Base-by-base conservation (phyloP, 2,888 invertebrate genomes). In the Napeogenes inachia region DNA sequence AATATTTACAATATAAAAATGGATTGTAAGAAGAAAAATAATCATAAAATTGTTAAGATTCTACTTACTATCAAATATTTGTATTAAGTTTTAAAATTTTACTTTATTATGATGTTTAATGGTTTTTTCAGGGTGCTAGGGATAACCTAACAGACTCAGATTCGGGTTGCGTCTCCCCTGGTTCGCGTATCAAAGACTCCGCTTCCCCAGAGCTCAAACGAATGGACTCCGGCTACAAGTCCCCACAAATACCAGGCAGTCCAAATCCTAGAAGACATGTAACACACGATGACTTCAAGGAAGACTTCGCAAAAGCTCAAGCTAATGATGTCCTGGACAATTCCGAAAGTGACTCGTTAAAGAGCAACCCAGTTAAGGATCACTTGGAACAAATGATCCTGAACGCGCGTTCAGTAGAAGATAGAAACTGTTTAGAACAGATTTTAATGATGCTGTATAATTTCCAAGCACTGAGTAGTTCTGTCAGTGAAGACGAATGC, bases 391-490 rank as follows among this genome's bases (percentile, higher is more conserved):
- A 89, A 74, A 91, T 91, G 90, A 87, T 91, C 68, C 66, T 91
- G 70, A 91, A 87, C 61, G 88, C 91, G 54, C 85, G 84, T 13
- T 89, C 90, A 21, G 91, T 91, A 63, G 91, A 92, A 46, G 94
- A 94, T 72, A 92, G 92, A 75, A 87, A 90, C 57, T 93, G 93
- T 71, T 82, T 94, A 74, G 92, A 93, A 72, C 93, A 93, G 76
- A 89, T 93, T 56, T 77, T 93, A 63, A 91, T 92, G 79, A 83
- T 93, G 72, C 82, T 94, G 65, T 93, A 93, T 76, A 92, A 93
- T 73, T 84, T 92, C 56, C 93, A 93, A 76, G 84, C 92, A 60
- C 80, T 92, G 70, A 90, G 90, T 79, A 90, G 89, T 76, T 89
- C 89, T 59, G 88, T 91, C 69, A 91, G 90, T 73, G 91, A 92